phyloP scores from a whole-genome alignment of 2,888 invertebrate genomes.

The Anorthoa munda region DNA sequence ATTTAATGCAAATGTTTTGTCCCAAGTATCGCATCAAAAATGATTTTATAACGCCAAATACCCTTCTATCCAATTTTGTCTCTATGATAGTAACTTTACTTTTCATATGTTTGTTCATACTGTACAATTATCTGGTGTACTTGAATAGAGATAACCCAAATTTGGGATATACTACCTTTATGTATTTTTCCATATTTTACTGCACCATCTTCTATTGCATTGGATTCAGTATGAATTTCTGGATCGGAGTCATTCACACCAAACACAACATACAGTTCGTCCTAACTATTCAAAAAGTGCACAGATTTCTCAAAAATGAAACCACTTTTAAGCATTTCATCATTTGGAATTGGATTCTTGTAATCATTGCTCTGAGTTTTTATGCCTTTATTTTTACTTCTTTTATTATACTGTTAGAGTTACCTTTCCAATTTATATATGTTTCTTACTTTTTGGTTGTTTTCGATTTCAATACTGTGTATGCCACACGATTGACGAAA shows the following conservation, averaged over 20 bases:
- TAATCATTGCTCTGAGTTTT: background rate
- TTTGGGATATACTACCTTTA: too few relatives aligned
- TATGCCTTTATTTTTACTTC: background rate
- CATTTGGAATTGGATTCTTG: constrained; percentile 21
- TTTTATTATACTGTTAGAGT: background rate
- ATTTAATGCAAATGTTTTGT: constrained; percentile 6
- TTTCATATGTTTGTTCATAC: background rate
- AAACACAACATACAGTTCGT: constrained; percentile 5
- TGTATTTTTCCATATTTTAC: background rate
- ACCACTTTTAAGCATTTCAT: background rate
- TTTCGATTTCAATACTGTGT: constrained; percentile 37
- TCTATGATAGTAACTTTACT: constrained; percentile 4
- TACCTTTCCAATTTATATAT: background rate
- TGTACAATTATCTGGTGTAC: background rate
- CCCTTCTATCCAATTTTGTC: background rate
- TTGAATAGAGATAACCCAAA: background rate
- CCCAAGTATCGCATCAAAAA: constrained; percentile 22
- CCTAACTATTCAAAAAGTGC: constrained; percentile 16
- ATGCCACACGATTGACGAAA: background rate
- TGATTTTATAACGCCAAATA: constrained; percentile 7
- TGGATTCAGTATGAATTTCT: constrained; percentile 8
- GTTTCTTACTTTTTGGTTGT: background rate
- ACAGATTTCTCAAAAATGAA: constrained; percentile 15
- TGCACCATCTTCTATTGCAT: background rate
- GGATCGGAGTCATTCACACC: background rate